Evolutionary conservation across 64 coral and sea anemone species (phyloP), one percentile per base, ranked within the genome.

Genomic region (Acropora tenuis): DNA sequence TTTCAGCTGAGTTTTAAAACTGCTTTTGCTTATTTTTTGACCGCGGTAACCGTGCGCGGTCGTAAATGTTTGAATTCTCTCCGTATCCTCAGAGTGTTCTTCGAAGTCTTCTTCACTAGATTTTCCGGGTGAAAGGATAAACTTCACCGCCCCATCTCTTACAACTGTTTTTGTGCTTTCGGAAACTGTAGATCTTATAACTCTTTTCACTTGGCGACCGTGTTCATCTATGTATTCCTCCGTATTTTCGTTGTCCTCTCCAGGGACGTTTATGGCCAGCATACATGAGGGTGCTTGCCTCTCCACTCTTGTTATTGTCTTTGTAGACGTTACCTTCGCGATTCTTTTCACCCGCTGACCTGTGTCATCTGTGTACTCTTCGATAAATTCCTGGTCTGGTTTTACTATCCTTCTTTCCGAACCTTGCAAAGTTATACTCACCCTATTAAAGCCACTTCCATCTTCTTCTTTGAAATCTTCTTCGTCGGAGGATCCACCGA

Each of bases 151-250:
- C 13, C 80, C 73, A 92, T 66, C 77, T 65, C 88, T 41, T 6
- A 65, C 43, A n/a, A 67, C 47, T 43, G 61, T 50, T 10, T 69
- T 79, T 17, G 65, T 69, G 13, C 49, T 90, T 40, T 68, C 90
- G 57, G 81, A 65, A 18, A 95, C 50, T 77, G 90, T 87, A 10
- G 80, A 60, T 57, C 87, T 85, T 17, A 92, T 59, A 60, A 98
- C 58, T 82, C 93, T 90, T 76, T 84, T 92, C 18, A 98, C 90
- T 75, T 78, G 89, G 5, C 90, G 96, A 52, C 96, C 96, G 30
- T 93, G 82, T 50, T 95, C 96, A 80, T 98, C 96, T 66, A 83
- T 75, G 59, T 93, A 98, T 65, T 98, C 96, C 48, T 95, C 74
- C 4, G 93, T 53, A 63, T 96, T 82, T 69, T 98, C 93, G 53